Evolutionary conservation across 2,113 vertebrate species (phyloP).

Genomic region (Trematomus loennbergii): DNA sequence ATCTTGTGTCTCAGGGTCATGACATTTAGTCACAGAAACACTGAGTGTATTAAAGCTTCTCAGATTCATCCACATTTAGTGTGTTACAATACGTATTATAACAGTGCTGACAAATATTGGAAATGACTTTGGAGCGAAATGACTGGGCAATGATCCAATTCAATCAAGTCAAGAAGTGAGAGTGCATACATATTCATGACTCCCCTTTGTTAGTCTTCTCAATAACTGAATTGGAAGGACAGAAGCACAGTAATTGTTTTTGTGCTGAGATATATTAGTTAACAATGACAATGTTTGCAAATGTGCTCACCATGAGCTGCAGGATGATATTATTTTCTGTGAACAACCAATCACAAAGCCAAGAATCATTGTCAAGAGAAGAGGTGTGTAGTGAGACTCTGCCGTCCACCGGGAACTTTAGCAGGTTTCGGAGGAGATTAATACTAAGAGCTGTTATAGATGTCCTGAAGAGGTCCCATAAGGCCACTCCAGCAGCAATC

Average conservation of each 20-base stretch:
- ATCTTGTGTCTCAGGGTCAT: neutral
- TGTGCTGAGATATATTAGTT: conserved; percentile 40
- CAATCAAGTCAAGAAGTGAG: conserved; percentile 61
- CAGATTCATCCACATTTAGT: neutral
- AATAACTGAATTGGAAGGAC: conserved; percentile 34
- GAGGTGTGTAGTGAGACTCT: conserved; percentile 40
- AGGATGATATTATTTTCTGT: conserved; percentile 18
- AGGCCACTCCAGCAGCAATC: conserved; percentile 72
- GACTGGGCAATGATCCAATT: conserved; percentile 57
- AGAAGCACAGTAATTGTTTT: conserved; percentile 48
- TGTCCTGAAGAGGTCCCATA: conserved; percentile 63
- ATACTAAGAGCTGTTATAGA: conserved; percentile 68
- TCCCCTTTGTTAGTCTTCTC: conserved; percentile 44
- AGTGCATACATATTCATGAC: conserved; percentile 60
- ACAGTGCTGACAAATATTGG: conserved; percentile 7
- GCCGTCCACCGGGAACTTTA: conserved; percentile 54
- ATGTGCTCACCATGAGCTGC: conserved; percentile 37
- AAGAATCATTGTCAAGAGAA: conserved; percentile 46
- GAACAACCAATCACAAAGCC: conserved; percentile 35
- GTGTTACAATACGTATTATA: conserved; percentile 4
- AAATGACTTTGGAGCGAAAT: conserved; percentile 41
- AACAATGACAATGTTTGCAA: conserved; percentile 51
- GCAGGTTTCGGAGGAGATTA: conserved; percentile 75
- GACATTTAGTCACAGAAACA: neutral
- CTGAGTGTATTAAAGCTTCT: neutral